A percentile compares a stretch with the other conserved stretches of the same genome.
These are phyloP conservation scores for Zoanthus gigantus DNA, from an alignment of 92 coral and sea anemone genomes.

Conservation along the genomic window DNA sequence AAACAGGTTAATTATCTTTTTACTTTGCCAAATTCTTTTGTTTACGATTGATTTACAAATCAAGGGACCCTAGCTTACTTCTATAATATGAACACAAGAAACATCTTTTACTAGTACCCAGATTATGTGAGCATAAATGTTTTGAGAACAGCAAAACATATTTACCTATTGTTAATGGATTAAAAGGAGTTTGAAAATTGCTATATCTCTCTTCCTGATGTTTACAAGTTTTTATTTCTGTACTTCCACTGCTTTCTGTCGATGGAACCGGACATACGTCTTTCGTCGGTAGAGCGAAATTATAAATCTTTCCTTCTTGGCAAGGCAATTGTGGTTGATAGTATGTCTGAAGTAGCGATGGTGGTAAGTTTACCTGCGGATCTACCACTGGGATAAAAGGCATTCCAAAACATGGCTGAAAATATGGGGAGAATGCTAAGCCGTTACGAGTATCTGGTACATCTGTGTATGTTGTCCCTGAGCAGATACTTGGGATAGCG, in stretches of 20 bases:
- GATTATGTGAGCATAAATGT: not conserved
- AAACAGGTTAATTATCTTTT: too few species aligned
- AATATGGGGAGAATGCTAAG: not conserved
- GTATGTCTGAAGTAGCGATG: conserved; percentile 24
- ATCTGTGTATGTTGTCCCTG: conserved; percentile 29
- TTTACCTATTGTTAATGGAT: conserved; percentile 8
- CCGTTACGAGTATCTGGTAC: not conserved
- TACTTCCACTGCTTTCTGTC: not conserved
- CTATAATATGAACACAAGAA: not conserved
- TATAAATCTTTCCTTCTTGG: not conserved
- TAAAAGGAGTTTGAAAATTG: not conserved
- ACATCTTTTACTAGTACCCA: not conserved
- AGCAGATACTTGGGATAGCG: not conserved
- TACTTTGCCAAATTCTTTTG: too few species aligned
- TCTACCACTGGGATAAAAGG: conserved; percentile 8
- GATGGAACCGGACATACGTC: not conserved
- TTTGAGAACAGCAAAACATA: not conserved
- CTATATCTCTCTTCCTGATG: not conserved
- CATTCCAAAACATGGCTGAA: conserved; percentile 16
- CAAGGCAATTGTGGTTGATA: conserved; percentile 7
- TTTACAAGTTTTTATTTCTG: not conserved
- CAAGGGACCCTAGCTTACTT: too few species aligned
- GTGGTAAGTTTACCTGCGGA: not conserved
- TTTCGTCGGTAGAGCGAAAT: not conserved
- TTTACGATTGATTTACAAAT: too few species aligned